Evolutionary conservation across 2,888 invertebrate genomes (phyloP), one percentile per base, ranked within the genome.

Genomic region (Cephus pulcher): DNA sequence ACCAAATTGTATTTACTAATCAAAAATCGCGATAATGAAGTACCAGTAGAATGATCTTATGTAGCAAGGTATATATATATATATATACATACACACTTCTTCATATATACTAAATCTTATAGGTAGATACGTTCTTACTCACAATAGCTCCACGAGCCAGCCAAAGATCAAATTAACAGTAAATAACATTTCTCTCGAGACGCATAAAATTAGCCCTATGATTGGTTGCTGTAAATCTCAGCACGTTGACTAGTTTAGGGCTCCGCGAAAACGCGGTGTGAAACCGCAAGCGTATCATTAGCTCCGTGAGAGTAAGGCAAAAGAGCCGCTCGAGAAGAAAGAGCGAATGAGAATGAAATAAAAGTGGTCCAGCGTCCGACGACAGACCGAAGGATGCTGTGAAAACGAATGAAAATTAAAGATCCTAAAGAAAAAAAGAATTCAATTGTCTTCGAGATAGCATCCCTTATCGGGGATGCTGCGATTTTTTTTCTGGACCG

Each of bases 201-300:
- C 80, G 83, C 78, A 83, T 80, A 82, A 83, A 82, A 82, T 83
- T 81, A 83, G 79, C 73, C 74, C 81, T 79, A 80, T 81, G 83
- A 83, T 83, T 80, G 81, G 81, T 82, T 82, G 81, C 80, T 79
- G 81, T 82, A 82, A 83, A 83, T 83, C 83, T 82, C 30, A 73
- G 40, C 75, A 78, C 78, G 78, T 78, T 80, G 83, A 81, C 80
- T 82, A 80, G 80, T 82, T 80, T 81, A 82, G 74, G 76, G 79
- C 82, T 76, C 73, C 75, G 79, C 80, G 69, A 82, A 81, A 80
- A 78, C 78, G 79, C 76, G 71, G 80, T 79, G 82, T 80, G 78
- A 83, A 83, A 82, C 83, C 83, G 74, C 82, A 83, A 75, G 77
- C 79, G 78, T 81, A 81, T 82, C 81, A 82, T 82, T 81, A 82